phyloP scores from a whole-genome alignment of 1,140 invertebrate genomes.

The Yoshiicerus persimilis region DNA sequence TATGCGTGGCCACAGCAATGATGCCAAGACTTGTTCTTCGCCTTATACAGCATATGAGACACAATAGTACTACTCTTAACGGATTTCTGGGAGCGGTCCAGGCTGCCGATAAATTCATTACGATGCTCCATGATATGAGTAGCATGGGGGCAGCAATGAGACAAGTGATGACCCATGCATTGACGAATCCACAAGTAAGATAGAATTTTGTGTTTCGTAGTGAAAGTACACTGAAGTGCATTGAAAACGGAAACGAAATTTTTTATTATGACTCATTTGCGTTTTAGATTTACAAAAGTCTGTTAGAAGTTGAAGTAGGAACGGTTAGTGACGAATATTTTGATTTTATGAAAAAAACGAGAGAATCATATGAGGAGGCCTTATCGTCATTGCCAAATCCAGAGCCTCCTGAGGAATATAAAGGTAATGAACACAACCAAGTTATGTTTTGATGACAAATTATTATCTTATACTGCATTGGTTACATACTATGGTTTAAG shows the following conservation, averaged over 20 bases:
- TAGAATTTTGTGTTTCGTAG: no score
- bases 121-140: slow-evolving; percentile 88
- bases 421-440: no score
- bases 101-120: slow-evolving; percentile 80
- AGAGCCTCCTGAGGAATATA: slow-evolving; percentile 76
- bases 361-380: slow-evolving; percentile 76
- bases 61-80: slow-evolving; percentile 61
- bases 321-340: slow-evolving; percentile 56
- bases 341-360: slow-evolving; percentile 71
- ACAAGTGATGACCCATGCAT: slow-evolving; percentile 81
- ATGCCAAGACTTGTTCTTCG: slow-evolving; percentile 89
- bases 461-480: no score
- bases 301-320: slow-evolving; percentile 55
- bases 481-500: no score
- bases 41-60: slow-evolving; percentile 84
- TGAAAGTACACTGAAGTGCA: no score
- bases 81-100: slow-evolving; percentile 63
- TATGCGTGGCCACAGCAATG: slow-evolving; percentile 83
- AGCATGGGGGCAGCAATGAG: slow-evolving; percentile 94
- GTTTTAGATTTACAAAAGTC: slow-evolving; percentile 55
- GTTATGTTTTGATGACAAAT: no score
- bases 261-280: not conserved
- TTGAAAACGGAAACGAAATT: no score
- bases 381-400: slow-evolving; percentile 75
- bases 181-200: slow-evolving; percentile 79